These are phyloP conservation scores for Hylaea fasciaria DNA, from an alignment of 2,888 invertebrate species.

Conservation along the genomic window DNA sequence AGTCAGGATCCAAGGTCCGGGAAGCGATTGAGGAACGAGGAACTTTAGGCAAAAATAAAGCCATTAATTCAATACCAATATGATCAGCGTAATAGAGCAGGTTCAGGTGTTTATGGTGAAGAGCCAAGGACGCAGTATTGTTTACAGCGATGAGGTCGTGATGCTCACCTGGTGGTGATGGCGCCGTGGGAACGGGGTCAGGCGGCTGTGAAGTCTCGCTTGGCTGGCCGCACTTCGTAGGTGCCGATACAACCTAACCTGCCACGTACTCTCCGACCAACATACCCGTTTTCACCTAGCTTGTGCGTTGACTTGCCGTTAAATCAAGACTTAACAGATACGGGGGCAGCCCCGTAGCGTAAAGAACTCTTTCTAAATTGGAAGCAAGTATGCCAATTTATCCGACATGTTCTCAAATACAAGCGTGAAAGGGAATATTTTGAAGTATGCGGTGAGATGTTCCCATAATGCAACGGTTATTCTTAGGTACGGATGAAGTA, in stretches of 20 bases:
- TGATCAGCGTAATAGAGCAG: neutral
- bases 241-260: conserved; percentile 30
- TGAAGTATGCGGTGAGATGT: conserved; percentile 1
- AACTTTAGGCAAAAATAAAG: no score
- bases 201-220: conserved; percentile 75
- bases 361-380: neutral
- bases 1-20: no score
- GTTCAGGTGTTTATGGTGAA: conserved; percentile 10
- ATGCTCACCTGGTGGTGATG: conserved; percentile 52
- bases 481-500: conserved; percentile 1
- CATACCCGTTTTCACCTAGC: conserved; percentile 20
- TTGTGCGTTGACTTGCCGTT: neutral
- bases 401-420: neutral
- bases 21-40: no score
- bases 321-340: no score
- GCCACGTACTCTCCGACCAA: conserved; percentile 16
- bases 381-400: neutral
- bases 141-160: conserved; percentile 57
- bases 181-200: conserved; percentile 80
- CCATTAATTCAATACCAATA: neutral
- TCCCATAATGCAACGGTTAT: neutral
- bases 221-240: conserved; percentile 62
- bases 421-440: neutral
- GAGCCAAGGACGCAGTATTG: conserved; percentile 44
- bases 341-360: neutral